Percentiles rank a stretch among this genome's conserved stretches.
phyloP scores from a whole-genome alignment of 1,140 invertebrate species.

The Psilanteris sp. region DNA sequence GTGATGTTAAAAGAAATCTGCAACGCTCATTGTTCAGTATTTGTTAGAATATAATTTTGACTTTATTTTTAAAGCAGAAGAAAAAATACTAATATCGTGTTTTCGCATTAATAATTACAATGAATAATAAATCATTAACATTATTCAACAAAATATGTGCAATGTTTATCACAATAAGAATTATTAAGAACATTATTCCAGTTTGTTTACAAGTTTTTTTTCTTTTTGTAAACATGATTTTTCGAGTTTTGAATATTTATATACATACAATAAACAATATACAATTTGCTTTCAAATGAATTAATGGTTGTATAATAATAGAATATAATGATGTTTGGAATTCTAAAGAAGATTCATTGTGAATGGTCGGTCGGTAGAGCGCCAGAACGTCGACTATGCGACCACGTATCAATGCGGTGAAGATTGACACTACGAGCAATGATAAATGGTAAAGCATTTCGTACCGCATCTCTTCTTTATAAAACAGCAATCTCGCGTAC shows the following conservation, averaged over 20 bases:
- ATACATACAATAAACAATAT: conserved; percentile 21
- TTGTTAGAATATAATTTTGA: no score
- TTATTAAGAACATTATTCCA: no score
- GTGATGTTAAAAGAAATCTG: no score
- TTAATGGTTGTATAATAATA: conserved; percentile 47
- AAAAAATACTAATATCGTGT: no score
- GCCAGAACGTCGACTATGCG: conserved; percentile 71
- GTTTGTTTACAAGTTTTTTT: no score
- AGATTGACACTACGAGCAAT: conserved; percentile 77
- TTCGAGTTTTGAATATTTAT: background rate
- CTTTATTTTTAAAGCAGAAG: no score
- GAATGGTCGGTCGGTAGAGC: conserved; percentile 51
- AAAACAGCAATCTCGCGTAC: conserved; percentile 50
- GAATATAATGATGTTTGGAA: conserved; percentile 55
- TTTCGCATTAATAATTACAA: no score
- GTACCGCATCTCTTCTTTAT: conserved; percentile 50
- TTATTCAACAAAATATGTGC: no score
- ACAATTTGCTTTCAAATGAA: conserved; percentile 20
- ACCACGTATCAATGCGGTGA: conserved; percentile 75
- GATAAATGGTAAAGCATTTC: conserved; percentile 74
- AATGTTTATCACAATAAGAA: no score
- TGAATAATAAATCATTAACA: no score
- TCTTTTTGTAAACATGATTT: no score
- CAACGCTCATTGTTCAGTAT: no score
- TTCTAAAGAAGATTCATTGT: conserved; percentile 61